phyloP scores from a whole-genome alignment of 1,140 invertebrate genomes.

The Euwallacea fornicatus region DNA sequence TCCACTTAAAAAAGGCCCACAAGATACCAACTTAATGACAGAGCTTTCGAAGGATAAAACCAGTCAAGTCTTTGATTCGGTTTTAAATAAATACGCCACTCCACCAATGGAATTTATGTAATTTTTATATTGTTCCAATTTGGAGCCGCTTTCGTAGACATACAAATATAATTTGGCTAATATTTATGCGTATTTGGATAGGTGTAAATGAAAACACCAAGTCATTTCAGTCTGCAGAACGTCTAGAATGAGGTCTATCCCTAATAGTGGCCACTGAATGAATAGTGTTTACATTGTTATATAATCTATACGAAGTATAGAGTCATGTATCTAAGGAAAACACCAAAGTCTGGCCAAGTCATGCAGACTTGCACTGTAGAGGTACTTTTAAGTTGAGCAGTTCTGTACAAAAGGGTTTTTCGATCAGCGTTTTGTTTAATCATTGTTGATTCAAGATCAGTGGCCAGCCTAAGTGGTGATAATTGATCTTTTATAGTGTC shows the following conservation, averaged over 20 bases:
- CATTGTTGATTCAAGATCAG: constrained; percentile 31
- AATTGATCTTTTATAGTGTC: constrained; percentile 21
- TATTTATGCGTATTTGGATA: constrained; percentile 26
- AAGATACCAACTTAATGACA: constrained; percentile 36
- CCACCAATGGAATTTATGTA: too few species aligned
- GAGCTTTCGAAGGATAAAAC: constrained; percentile 21
- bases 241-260: constrained; percentile 31
- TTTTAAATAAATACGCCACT: too few species aligned
- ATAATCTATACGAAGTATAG: constrained; percentile 32
- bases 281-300: constrained; percentile 36
- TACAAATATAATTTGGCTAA: constrained; percentile 15
- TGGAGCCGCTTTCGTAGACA: too few species aligned
- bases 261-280: constrained; percentile 35
- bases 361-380: constrained; percentile 25
- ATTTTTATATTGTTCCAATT: too few species aligned
- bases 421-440: constrained; percentile 24
- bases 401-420: constrained; percentile 22
- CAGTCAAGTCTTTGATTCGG: constrained; percentile 1
- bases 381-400: neutral
- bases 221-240: constrained; percentile 33
- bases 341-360: constrained; percentile 25
- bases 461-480: constrained; percentile 26
- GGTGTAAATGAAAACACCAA: constrained; percentile 31
- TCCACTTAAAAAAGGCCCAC: constrained; percentile 35
- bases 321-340: constrained; percentile 33